Base-by-base conservation (phyloP, 2,797 vertebrate species). In the Clarias platycephalus region DNA sequence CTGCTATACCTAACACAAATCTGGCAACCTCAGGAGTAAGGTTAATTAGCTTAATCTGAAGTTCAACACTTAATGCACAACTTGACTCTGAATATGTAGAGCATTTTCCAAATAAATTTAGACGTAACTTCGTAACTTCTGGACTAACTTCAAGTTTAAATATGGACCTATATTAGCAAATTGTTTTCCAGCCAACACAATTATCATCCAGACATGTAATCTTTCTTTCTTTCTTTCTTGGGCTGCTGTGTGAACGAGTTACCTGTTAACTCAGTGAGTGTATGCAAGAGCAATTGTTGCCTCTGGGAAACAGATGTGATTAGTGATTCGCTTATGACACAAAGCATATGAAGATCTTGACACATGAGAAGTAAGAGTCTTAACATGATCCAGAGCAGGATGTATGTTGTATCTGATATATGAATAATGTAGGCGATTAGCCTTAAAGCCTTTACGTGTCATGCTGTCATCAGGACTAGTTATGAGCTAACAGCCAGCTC, bases 261-360 rank as follows among this genome's bases (percentile, higher is more conserved):
- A 10, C 44, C 13, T 60, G 22, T 44, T 63, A 49, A 31, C 70
- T 67, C 12, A 49, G 53, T 77, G 28, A 77, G n/a, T 67, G 5
- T 81, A 28, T 63, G 9, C 66, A 71, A 66, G 64, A 58, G 68
- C 53, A 67, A 58, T 62, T 80, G 31, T 22, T 10, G 58, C 71
- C 80, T 76, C 75, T 80, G 34, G 34, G 44, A 71, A 75, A 82
- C 83, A 86, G 84, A 89, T 87, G 86, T 88, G 84, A 82, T 82
- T 80, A 26, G 34, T 83, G 71, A 70, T 88, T 83, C 53, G 28
- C 80, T 88, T 71, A 62, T 60, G 28, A 75, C 7, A 12, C 70
- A 72, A 62, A 60, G 75, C 76, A 76, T 85, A 83, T 87, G 70
- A 74, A 86, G 58, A 80, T 77, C 63, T 40, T 74, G 76, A 60